These are phyloP conservation scores for Anarsia innoxiella DNA, from an alignment of 2,888 invertebrate species.

Conservation along the genomic window DNA sequence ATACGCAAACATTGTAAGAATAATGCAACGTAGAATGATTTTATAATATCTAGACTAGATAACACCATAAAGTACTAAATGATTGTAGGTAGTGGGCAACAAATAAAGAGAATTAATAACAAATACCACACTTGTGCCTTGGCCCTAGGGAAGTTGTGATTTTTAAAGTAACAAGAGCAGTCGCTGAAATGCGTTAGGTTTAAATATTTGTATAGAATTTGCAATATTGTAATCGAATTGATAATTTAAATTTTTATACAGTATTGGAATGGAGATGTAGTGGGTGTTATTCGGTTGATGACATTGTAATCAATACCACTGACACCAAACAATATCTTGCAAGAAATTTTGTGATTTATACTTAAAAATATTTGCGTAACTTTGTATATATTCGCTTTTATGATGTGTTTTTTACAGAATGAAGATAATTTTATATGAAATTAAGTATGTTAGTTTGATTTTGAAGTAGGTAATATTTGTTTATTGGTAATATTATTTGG, in stretches of 20 bases:
- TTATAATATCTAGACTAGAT: conserved; percentile 19
- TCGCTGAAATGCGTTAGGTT: conserved; percentile 18
- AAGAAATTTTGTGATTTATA: conserved; percentile 25
- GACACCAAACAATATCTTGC: conserved; percentile 20
- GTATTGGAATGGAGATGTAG: conserved; percentile 5
- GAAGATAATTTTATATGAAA: conserved; percentile 25
- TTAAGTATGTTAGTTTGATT: conserved; percentile 24
- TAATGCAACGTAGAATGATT: conserved; percentile 15
- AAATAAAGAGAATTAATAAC: conserved; percentile 35
- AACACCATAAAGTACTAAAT: conserved; percentile 12
- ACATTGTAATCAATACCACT: conserved; percentile 9
- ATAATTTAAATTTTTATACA: conserved; percentile 2
- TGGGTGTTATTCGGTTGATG: conserved; percentile 1
- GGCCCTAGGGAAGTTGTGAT: conserved; percentile 63
- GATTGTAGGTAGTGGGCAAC: conserved; percentile 38
- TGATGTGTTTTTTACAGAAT: conserved; percentile 23
- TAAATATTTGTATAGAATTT: conserved; percentile 31
- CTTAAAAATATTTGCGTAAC: conserved; percentile 25
- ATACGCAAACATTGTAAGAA: too few species aligned
- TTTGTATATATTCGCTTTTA: conserved; percentile 32
- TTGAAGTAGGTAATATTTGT: too few species aligned
- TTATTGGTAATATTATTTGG: conserved; percentile 30
- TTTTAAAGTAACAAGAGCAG: conserved; percentile 33
- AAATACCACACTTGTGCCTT: conserved; percentile 67
- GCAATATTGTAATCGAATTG: conserved; percentile 16